These are phyloP conservation scores for Pachyramphus minor DNA, from an alignment of 2,113 vertebrate genomes.

Conservation along the genomic window DNA sequence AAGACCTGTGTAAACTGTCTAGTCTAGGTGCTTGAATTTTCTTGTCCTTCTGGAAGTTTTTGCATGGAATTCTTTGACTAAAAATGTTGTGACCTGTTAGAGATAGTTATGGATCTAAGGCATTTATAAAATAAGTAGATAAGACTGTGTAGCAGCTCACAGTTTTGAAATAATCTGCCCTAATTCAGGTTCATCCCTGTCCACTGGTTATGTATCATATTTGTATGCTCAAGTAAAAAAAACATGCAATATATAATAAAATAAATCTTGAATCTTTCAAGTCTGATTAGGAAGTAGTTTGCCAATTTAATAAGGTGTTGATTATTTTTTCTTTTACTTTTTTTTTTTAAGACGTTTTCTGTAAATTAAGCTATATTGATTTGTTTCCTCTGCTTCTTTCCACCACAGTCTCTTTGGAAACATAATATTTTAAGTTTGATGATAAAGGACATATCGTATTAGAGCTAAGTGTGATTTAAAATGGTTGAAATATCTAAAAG, in stretches of 20 bases:
- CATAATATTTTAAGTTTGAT: neutral
- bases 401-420: neutral
- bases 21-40: neutral
- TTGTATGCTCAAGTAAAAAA: neutral
- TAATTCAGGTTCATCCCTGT: neutral
- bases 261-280: neutral
- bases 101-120: neutral
- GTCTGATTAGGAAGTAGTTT: neutral
- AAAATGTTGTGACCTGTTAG: neutral
- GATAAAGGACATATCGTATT: neutral
- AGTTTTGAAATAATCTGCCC: neutral
- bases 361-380: neutral
- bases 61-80: neutral
- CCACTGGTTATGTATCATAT: neutral
- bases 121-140: neutral
- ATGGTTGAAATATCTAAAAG: neutral
- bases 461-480: neutral
- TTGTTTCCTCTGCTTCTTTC: neutral
- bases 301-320: neutral
- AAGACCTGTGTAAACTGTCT: neutral
- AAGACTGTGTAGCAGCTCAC: neutral
- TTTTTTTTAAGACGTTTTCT: neutral
- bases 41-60: neutral
- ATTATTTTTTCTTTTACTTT: neutral
- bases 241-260: neutral